Conservation (phyloP, 1,140 invertebrate genomes). For the Zaprionus lachaisei region DNA sequence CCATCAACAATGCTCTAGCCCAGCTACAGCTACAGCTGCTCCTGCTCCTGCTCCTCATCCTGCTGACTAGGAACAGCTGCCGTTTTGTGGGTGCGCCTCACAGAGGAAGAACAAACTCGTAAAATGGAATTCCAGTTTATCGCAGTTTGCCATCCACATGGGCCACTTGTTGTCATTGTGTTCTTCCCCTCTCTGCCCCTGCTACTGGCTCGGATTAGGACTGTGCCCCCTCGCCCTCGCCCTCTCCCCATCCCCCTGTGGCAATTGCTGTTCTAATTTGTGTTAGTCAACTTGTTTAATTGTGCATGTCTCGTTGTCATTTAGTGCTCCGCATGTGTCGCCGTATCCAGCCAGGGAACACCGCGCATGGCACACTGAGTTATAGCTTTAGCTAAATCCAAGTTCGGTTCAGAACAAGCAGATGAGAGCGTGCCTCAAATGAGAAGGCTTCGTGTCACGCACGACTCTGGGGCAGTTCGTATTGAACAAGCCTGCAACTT, state of each 20-base stretch:
- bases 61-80: neutral
- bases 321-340: slow-evolving; percentile 48
- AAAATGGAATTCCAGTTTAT: slow-evolving; percentile 63
- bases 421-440: neutral
- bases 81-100: slow-evolving; percentile 35
- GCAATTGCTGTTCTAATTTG: slow-evolving; percentile 52
- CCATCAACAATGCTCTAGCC: neutral
- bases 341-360: slow-evolving; percentile 36
- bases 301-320: slow-evolving; percentile 76
- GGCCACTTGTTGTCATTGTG: slow-evolving; percentile 66
- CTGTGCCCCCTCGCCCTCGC: slow-evolving; percentile 1
- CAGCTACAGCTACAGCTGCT: neutral
- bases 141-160: slow-evolving; percentile 43
- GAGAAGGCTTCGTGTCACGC: neutral
- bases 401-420: neutral
- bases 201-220: slow-evolving; percentile 44
- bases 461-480: neutral
- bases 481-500: neutral
- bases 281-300: slow-evolving; percentile 70
- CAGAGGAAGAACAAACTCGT: slow-evolving; percentile 4
- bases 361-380: slow-evolving; percentile 21
- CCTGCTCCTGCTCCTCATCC: slow-evolving; percentile 4
- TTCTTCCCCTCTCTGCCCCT: slow-evolving; percentile 6
- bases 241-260: neutral
- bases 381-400: slow-evolving; percentile 26